phyloP scores from a whole-genome alignment of 2,113 vertebrate genomes.

The Delphinus delphis region DNA sequence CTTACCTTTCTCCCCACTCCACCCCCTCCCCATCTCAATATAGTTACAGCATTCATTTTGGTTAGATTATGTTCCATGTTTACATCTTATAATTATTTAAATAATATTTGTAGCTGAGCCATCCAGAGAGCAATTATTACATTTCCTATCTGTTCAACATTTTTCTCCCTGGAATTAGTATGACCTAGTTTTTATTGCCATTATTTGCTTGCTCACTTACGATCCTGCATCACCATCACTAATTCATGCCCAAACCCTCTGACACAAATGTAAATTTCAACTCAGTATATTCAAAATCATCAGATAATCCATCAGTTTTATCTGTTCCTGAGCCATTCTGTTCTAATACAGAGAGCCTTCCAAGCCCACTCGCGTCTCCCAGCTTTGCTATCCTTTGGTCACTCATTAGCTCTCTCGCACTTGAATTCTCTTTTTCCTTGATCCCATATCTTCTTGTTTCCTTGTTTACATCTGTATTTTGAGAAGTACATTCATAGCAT shows the following conservation, averaged over 20 bases:
- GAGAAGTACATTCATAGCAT: background rate
- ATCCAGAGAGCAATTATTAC: background rate
- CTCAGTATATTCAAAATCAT: background rate
- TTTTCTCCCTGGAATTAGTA: background rate
- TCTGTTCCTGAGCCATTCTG: background rate
- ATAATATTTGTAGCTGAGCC: background rate
- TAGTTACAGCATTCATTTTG: background rate
- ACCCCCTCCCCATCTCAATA: background rate
- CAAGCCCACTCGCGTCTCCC: background rate
- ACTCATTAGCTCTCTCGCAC: background rate
- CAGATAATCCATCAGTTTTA: background rate
- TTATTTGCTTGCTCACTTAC: background rate
- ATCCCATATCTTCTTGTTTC: background rate
- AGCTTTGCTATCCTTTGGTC: background rate
- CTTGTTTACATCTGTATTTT: background rate
- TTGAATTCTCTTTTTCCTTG: background rate
- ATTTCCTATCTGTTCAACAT: background rate
- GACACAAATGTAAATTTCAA: background rate
- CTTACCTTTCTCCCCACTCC: background rate
- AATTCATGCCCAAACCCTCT: background rate
- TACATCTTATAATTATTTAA: background rate
- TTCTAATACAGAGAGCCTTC: background rate
- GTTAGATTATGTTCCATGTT: background rate
- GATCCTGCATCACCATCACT: background rate
- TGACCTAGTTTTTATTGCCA: background rate